Evolutionary conservation across 1,140 invertebrate species (phyloP).

Genomic region (Sinella curviseta): DNA sequence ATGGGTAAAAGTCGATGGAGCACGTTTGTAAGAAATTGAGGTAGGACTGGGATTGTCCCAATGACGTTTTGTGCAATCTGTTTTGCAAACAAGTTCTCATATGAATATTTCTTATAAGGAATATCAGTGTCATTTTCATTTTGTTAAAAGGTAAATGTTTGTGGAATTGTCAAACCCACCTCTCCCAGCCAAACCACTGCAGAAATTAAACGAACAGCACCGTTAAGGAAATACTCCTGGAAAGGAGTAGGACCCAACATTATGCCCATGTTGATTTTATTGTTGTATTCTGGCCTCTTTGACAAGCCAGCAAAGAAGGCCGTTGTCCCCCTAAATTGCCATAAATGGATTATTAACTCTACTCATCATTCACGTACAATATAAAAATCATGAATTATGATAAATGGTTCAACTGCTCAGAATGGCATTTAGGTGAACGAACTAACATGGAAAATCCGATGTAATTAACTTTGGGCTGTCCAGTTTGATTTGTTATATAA

Average conservation of each 20-base stretch:
- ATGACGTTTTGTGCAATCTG: slow-evolving; percentile 9
- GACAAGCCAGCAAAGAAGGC: slow-evolving; percentile 1
- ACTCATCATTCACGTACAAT: not conserved
- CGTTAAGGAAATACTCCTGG: slow-evolving; percentile 7
- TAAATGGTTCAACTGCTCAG: no score
- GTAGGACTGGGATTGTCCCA: slow-evolving; percentile 2
- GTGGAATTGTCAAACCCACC: no score
- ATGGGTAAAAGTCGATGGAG: not conserved
- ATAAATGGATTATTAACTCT: not conserved
- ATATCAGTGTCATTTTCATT: not conserved
- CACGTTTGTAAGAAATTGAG: slow-evolving; percentile 5
- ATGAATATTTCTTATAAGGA: no score
- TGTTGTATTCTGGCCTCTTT: slow-evolving; percentile 20
- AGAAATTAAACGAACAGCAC: not conserved
- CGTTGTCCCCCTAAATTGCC: not conserved
- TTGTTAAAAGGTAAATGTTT: no score
- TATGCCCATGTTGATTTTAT: slow-evolving; percentile 20
- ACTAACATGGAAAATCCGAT: slow-evolving; percentile 60
- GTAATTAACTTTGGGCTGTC: slow-evolving; percentile 61
- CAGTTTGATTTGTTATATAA: slow-evolving; percentile 61
- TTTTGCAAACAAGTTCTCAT: no score
- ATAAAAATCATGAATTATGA: not conserved
- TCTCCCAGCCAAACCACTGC: not conserved
- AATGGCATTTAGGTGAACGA: not conserved
- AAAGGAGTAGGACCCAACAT: slow-evolving; percentile 22